phyloP scores from a whole-genome alignment of 2,888 invertebrate species.

The Lordiphosa andalusiaca region DNA sequence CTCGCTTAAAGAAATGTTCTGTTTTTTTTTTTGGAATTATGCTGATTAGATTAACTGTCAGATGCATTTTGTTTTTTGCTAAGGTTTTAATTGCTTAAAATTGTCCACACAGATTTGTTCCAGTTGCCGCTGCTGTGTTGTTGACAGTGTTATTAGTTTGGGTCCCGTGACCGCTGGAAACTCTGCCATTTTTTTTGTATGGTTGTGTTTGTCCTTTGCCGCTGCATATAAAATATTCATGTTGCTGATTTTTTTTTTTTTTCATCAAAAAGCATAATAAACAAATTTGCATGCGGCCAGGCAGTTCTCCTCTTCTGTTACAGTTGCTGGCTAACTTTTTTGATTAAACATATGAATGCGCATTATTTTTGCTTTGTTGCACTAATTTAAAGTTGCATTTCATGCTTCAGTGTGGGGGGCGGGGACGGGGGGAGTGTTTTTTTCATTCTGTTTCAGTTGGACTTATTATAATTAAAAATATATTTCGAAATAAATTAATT shows the following conservation, averaged over 20 bases:
- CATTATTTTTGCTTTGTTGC: slow-evolving; percentile 14
- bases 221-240: slow-evolving; percentile 59
- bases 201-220: slow-evolving; percentile 27
- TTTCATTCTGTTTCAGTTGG: too few species aligned
- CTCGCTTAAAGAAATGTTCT: not conserved
- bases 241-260: slow-evolving; percentile 42
- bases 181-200: slow-evolving; percentile 22
- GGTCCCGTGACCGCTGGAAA: slow-evolving; percentile 28
- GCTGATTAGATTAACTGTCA: slow-evolving; percentile 7
- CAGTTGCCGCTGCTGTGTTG: slow-evolving; percentile 31
- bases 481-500: too few species aligned
- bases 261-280: slow-evolving; percentile 65
- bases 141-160: slow-evolving; percentile 67
- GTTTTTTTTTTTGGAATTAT: slow-evolving; percentile 1
- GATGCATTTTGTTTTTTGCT: slow-evolving; percentile 35
- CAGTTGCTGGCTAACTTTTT: slow-evolving; percentile 42
- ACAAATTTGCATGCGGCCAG: slow-evolving; percentile 65
- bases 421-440: slow-evolving; percentile 11
- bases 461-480: slow-evolving; percentile 3
- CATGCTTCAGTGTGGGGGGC: slow-evolving; percentile 22
- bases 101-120: slow-evolving; percentile 68
- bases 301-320: slow-evolving; percentile 7
- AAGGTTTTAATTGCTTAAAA: slow-evolving; percentile 67
- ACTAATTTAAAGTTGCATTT: slow-evolving; percentile 37
- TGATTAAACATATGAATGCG: slow-evolving; percentile 51